Conservation (phyloP, 2,113 vertebrate genomes). For the Rhea pennata region DNA sequence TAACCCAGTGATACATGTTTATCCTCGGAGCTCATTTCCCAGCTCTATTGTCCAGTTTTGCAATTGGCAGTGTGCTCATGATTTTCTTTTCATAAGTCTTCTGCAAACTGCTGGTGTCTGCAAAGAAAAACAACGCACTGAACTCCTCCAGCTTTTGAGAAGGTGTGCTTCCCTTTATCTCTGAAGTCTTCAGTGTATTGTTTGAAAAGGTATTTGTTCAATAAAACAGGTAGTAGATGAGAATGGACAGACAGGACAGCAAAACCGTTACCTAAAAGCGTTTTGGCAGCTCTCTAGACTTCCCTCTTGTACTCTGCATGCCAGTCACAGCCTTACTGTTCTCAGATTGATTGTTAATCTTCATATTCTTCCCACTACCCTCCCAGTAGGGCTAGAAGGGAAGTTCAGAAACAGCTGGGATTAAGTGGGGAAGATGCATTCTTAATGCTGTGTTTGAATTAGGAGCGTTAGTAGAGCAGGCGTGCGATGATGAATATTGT, state of each 20-base stretch:
- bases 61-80: background rate
- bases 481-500: background rate
- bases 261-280: background rate
- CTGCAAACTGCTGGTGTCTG: background rate
- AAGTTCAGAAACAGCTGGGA: background rate
- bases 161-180: background rate
- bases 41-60: background rate
- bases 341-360: background rate
- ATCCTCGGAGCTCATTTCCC: background rate
- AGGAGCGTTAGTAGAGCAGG: background rate
- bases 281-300: background rate
- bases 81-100: background rate
- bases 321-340: background rate
- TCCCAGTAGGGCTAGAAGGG: background rate
- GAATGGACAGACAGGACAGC: background rate
- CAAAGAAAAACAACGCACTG: background rate
- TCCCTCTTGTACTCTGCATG: accelerated
- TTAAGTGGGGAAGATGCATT: background rate
- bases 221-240: background rate
- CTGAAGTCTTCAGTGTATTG: background rate
- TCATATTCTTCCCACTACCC: background rate
- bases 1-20: accelerated
- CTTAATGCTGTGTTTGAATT: background rate
- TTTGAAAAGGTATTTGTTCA: background rate
- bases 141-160: background rate